phyloP scores from a whole-genome alignment of 2,888 invertebrate genomes.

The Parascotia fuliginaria region DNA sequence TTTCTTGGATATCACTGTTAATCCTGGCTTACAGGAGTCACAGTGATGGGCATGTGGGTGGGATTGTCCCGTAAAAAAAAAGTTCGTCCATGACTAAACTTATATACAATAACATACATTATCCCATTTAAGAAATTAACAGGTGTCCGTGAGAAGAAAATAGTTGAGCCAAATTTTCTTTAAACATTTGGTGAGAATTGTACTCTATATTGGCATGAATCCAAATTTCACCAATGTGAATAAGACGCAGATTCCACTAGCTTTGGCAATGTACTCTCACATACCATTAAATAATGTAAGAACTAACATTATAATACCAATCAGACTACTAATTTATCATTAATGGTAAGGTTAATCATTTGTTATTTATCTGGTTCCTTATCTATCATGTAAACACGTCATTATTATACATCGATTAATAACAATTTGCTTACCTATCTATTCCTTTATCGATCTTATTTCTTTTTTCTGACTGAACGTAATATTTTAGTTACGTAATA shows the following conservation, averaged over 20 bases:
- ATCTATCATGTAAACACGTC: slow-evolving; percentile 2
- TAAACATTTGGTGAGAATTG: slow-evolving; percentile 63
- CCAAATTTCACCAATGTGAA: slow-evolving; percentile 70
- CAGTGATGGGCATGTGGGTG: no score
- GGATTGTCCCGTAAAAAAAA: no score
- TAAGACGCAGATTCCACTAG: slow-evolving; percentile 70
- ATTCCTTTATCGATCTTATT: neutral
- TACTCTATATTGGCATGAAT: slow-evolving; percentile 70
- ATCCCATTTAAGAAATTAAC: slow-evolving; percentile 48
- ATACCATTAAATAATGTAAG: slow-evolving; percentile 24
- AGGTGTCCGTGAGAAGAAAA: slow-evolving; percentile 68
- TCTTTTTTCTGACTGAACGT: neutral
- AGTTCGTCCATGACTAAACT: no score
- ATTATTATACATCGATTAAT: neutral
- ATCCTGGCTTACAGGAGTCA: no score
- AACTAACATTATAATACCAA: slow-evolving; percentile 29
- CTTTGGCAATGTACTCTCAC: slow-evolving; percentile 70
- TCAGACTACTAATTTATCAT: slow-evolving; percentile 11
- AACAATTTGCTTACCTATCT: slow-evolving; percentile 1
- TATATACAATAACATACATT: slow-evolving; percentile 7
- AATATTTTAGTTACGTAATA: neutral
- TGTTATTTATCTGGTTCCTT: neutral
- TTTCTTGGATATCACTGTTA: no score
- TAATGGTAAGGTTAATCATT: neutral
- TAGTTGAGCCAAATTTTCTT: slow-evolving; percentile 78